Base-by-base conservation (phyloP, 2,888 invertebrate species). In the Amiota communis region DNA sequence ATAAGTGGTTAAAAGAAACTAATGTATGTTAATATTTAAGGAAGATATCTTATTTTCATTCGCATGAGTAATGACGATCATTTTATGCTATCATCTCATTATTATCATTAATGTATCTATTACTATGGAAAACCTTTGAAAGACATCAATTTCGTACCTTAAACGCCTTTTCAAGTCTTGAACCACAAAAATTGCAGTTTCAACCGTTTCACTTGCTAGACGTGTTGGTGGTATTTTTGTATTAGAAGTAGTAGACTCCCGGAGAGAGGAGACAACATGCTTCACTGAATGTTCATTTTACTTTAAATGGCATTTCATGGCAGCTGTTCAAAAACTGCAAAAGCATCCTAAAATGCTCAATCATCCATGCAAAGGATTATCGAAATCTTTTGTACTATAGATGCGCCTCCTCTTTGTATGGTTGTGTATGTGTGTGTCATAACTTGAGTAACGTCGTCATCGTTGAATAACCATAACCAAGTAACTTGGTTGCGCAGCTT, bases 281-380 rank as follows among this genome's bases (percentile, higher is more conserved):
- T 51, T 51, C 13, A 51, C 53, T 51, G 59, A 8, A 36, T 36
- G 17, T 20, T 63, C 46, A 13, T 13, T 46, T 23, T 63, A 11
- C 59, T 10, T n/a, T n/a, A n/a, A 53, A 12, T 53, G 53, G 53
- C 53, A n/a, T n/a, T n/a, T 12, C 53, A 59, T 63, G 63, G 63
- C 63, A 36, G 63, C 46, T 63, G 63, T 63, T 63, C 48, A 51
- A 23, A 15, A 48, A 49, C 11, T 49, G 67, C 49, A 49, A 51
- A 67, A 13, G 67, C 67, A 67, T 20, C 49, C 67, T 8, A 67
- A 67, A 67, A 67, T 67, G 67, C 67, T 67, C 67, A 67, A 67
- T 67, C 67, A 67, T 51, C 67, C 67, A 67, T 67, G 67, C 51
- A 67, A 67, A 67, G 67, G 67, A 67, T 67, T 67, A 67, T 67